phyloP scores from a whole-genome alignment of 2,888 invertebrate genomes.

The Augochlorella aurata region DNA sequence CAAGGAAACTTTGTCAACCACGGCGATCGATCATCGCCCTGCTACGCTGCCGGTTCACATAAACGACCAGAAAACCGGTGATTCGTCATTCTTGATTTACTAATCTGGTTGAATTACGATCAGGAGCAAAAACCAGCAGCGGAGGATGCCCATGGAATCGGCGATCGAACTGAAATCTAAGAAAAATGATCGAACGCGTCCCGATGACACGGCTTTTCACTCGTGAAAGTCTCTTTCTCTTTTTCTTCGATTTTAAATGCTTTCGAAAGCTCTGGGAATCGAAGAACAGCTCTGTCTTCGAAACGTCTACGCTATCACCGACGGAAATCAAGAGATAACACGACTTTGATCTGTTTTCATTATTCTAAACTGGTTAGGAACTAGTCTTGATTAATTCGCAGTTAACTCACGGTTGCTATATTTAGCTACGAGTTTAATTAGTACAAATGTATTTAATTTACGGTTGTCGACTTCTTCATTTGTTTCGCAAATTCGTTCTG shows the following conservation, averaged over 20 bases:
- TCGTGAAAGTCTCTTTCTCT: slow-evolving; percentile 14
- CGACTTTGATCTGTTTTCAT: no score
- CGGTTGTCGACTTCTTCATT: no score
- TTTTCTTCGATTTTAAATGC: not conserved
- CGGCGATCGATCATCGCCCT: not conserved
- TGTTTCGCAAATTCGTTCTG: no score
- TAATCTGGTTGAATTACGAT: slow-evolving; percentile 5
- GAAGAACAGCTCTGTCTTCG: not conserved
- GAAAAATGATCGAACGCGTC: not conserved
- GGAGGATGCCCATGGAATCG: not conserved
- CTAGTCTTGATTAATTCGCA: no score
- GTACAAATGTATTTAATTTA: no score
- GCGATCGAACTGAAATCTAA: not conserved
- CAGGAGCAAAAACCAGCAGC: not conserved
- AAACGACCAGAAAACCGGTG: not conserved
- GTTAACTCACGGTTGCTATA: no score
- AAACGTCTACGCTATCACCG: not conserved
- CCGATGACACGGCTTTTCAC: not conserved
- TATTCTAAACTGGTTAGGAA: no score
- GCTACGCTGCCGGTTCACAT: not conserved
- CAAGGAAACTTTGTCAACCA: slow-evolving; percentile 13
- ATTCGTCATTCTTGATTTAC: not conserved
- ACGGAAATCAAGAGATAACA: not conserved
- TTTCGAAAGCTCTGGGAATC: not conserved
- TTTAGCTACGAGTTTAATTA: no score